Conservation (phyloP, 2,113 vertebrate genomes). For the Ictidomys tridecemlineatus region DNA sequence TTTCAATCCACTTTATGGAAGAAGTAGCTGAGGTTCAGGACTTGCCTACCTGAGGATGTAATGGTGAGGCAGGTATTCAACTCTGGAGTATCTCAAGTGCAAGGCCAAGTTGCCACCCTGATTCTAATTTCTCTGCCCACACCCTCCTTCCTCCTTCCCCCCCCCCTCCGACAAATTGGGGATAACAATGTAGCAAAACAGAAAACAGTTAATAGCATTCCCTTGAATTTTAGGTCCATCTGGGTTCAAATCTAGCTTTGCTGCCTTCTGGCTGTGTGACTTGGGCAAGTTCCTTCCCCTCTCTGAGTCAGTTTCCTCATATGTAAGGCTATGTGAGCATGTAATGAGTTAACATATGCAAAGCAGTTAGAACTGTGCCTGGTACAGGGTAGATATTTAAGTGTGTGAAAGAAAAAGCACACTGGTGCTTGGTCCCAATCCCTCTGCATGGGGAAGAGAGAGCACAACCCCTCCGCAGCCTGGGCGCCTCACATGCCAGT, state of each 20-base stretch:
- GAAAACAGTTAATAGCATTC: background rate
- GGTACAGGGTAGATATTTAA: background rate
- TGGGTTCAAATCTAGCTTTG: background rate
- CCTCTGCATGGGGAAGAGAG: background rate
- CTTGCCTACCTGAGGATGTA: background rate
- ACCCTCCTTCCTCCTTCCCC: too few species aligned
- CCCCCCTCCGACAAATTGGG: background rate
- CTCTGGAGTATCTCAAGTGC: background rate
- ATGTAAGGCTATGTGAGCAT: background rate
- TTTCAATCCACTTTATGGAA: background rate
- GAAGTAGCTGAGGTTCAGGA: background rate
- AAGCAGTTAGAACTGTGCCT: background rate
- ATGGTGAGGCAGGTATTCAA: background rate
- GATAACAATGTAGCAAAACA: background rate
- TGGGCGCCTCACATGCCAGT: background rate
- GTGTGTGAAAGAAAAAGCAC: background rate
- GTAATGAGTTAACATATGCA: background rate
- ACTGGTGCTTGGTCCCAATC: background rate
- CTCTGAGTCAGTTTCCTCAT: slow-evolving; percentile 33
- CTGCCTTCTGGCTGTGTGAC: background rate
- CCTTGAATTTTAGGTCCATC: background rate
- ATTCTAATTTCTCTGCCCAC: background rate
- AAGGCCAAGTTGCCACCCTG: background rate
- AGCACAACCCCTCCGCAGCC: too few species aligned
- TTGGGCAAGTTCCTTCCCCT: background rate